Percentiles rank a stretch among this genome's conserved stretches.
Evolutionary conservation across 2,888 invertebrate genomes (phyloP).

Genomic region (Andrena trimmerana): DNA sequence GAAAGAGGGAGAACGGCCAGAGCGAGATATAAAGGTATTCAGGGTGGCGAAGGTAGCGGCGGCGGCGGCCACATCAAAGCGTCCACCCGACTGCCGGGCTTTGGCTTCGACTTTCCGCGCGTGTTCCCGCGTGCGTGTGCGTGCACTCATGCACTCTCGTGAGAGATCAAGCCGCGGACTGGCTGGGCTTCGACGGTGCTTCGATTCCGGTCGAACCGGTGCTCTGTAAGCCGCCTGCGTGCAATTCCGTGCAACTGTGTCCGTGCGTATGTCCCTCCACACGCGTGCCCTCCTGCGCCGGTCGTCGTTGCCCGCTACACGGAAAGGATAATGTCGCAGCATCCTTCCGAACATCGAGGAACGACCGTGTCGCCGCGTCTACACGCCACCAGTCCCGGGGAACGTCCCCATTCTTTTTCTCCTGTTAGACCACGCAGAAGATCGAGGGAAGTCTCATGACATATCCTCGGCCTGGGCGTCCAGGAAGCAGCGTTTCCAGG

Average conservation of each 20-base stretch:
- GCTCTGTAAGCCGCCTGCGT: conserved; percentile 59
- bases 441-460: conserved; percentile 25
- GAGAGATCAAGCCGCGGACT: conserved; percentile 62
- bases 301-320: conserved; percentile 59
- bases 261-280: conserved; percentile 50
- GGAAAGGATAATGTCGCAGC: conserved; percentile 73
- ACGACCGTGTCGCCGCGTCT: conserved; percentile 70
- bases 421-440: conserved; percentile 19
- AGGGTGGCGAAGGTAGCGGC: conserved; percentile 79
- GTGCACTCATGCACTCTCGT: conserved; percentile 64
- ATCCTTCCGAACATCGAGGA: conserved; percentile 68
- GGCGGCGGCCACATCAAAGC: conserved; percentile 83
- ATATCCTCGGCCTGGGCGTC: conserved; percentile 18
- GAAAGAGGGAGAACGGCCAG: conserved; percentile 43
- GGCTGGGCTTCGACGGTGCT: conserved; percentile 65
- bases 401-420: conserved; percentile 12
- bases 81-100: conserved; percentile 80
- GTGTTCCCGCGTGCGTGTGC: conserved; percentile 70
- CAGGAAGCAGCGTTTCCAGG: conserved; percentile 27
- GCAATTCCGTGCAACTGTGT: conserved; percentile 34
- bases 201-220: conserved; percentile 83
- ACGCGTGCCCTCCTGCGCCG: conserved; percentile 29
- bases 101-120: conserved; percentile 75
- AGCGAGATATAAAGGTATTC: conserved; percentile 79
- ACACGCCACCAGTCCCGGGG: conserved; percentile 38